These are phyloP conservation scores for Tychaedon coryphoeus DNA, from an alignment of 2,113 vertebrate species.

Conservation along the genomic window DNA sequence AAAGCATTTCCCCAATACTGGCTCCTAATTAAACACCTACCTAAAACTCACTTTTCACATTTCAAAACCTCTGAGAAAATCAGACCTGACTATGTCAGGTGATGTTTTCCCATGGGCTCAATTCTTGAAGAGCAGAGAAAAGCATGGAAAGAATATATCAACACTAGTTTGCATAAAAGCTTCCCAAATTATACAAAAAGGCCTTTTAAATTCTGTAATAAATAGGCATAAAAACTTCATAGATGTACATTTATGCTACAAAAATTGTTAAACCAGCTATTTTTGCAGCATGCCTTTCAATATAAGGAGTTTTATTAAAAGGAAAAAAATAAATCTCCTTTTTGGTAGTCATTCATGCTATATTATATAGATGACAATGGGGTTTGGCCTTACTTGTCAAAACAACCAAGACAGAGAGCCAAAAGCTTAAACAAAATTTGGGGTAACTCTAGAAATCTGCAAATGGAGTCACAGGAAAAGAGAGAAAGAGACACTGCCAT, in stretches of 20 bases:
- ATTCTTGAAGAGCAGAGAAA: not conserved
- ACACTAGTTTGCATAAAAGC: not conserved
- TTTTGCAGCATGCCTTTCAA: not conserved
- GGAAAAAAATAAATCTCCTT: not conserved
- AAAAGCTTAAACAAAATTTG: not conserved
- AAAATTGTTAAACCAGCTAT: not conserved
- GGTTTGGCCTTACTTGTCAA: not conserved
- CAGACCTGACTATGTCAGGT: not conserved
- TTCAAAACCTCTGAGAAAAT: not conserved
- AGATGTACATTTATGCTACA: not conserved
- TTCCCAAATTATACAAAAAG: not conserved
- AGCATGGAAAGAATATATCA: not conserved
- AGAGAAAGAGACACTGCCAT: not conserved
- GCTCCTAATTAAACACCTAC: not conserved
- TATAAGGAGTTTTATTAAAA: not conserved
- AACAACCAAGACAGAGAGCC: not conserved
- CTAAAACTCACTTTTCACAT: not conserved
- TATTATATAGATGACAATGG: not conserved
- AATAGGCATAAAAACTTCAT: not conserved
- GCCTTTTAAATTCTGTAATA: not conserved
- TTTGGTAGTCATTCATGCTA: not conserved
- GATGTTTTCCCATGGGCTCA: not conserved
- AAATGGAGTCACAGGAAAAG: slow-evolving; percentile 12
- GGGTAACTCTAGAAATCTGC: not conserved
- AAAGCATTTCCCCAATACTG: not conserved